A percentile compares a stretch with the other conserved stretches of the same genome.
These are phyloP conservation scores for Sinocyclocheilus anophthalmus DNA, from an alignment of 2,113 vertebrate genomes.

Conservation along the genomic window DNA sequence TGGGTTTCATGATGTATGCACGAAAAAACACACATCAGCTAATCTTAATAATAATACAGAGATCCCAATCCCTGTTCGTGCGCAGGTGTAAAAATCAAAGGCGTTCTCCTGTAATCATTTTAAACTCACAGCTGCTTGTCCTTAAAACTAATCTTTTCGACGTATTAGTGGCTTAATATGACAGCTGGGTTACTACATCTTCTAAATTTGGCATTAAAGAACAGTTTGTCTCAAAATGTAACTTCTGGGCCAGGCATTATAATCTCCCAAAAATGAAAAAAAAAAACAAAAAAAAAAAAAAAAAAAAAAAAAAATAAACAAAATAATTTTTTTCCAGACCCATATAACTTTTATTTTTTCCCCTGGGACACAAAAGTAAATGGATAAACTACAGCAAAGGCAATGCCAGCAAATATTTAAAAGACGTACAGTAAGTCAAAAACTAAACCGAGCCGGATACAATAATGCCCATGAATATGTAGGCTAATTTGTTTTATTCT, in stretches of 20 bases:
- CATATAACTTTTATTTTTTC: background rate
- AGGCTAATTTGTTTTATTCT: background rate
- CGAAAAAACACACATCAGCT: background rate
- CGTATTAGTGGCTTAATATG: background rate
- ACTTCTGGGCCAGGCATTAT: background rate
- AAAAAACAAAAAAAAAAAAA: too few relatives aligned
- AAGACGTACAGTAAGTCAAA: background rate
- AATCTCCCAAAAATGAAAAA: too few relatives aligned
- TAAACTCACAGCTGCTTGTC: background rate
- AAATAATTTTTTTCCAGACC: background rate
- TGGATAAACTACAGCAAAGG: background rate
- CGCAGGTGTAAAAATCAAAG: background rate
- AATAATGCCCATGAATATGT: background rate
- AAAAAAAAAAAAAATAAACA: too few relatives aligned
- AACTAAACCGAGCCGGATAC: background rate
- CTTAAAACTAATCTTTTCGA: background rate
- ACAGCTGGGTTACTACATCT: background rate
- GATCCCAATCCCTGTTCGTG: too few relatives aligned
- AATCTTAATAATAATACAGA: background rate
- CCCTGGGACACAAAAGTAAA: background rate
- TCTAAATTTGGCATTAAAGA: background rate
- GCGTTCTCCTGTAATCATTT: background rate
- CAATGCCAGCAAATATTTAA: background rate
- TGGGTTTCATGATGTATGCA: background rate
- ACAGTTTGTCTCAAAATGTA: background rate